Evolutionary conservation across 2,888 invertebrate species (phyloP), one percentile per base, ranked within the genome.

Genomic region (Tortrix viridana): DNA sequence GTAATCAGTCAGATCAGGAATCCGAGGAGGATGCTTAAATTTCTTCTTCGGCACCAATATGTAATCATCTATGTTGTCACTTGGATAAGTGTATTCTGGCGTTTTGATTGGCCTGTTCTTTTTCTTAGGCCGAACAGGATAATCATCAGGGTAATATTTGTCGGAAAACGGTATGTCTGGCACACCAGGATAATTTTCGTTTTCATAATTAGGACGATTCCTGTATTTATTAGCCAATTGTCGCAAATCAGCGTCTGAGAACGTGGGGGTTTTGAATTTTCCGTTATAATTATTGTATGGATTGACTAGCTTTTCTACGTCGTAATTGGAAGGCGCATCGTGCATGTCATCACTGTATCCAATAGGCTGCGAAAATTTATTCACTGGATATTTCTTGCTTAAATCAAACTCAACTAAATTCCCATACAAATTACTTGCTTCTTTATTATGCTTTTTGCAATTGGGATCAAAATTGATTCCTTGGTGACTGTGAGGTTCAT

Each of bases 1-100:
- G 52, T 85, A 87, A 56, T 89, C 88, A 50, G 74, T 78, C 1
- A 78, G 70, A n/a, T 86, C 84, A 6, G 76, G 71, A 43, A 76
- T 67, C 64, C 82, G 81, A 4, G 70, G 69, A 1, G 87, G 88
- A 65, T 73, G 76, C 67, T 86, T 90, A 57, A 82, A 76, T 69
- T 91, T 92, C 73, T 87, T 89, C 68, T 91, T 91, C 38, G 90
- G 91, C 22, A 90, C 88, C 69, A 89, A 75, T 60, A 87, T 79
- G 47, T 86, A 89, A 64, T 91, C 91, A 68, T 86, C 88, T 58
- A 84, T 68, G 61, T 89, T 84, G 23, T 88, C 88, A 61, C 73
- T 76, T 1, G 77, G 71, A 65, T 73, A 75, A 48, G 71, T 73
- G 5, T 73, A 75, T 63, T 91, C 85, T 5, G 82, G 76, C 60